Evolutionary conservation across 2,888 invertebrate genomes (phyloP).

Genomic region (Odontothrips loti): DNA sequence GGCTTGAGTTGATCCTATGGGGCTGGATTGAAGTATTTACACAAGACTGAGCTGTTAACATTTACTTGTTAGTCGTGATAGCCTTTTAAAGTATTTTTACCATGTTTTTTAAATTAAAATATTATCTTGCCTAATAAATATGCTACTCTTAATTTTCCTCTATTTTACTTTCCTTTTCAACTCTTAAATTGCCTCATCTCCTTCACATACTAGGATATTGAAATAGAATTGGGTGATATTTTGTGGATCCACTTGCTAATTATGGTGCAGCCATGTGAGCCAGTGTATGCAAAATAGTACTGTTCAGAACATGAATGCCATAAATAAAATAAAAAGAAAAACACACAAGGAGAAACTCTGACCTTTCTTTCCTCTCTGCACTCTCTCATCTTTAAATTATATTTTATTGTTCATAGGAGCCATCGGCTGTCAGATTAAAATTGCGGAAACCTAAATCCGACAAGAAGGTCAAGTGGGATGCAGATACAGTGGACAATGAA

Average conservation of each 20-base stretch:
- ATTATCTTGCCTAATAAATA: background rate
- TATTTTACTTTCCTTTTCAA: too few relatives aligned
- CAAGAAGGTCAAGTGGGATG: slow-evolving; percentile 85
- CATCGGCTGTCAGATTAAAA: slow-evolving; percentile 59
- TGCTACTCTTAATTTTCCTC: background rate
- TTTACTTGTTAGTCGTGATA: background rate
- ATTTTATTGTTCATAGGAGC: slow-evolving; percentile 45
- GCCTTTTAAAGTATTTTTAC: slow-evolving; percentile 5
- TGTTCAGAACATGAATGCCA: too few relatives aligned
- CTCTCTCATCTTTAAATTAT: background rate
- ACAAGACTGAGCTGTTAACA: too few relatives aligned
- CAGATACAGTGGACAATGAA: slow-evolving; percentile 91
- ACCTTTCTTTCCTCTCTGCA: background rate
- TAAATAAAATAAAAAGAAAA: too few relatives aligned
- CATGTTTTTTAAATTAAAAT: background rate
- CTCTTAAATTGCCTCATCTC: too few relatives aligned
- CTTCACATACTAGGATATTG: too few relatives aligned
- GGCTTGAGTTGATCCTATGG: slow-evolving; percentile 42
- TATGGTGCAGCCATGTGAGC: too few relatives aligned
- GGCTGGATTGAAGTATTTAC: background rate
- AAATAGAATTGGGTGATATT: too few relatives aligned
- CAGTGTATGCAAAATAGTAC: too few relatives aligned
- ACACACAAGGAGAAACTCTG: too few relatives aligned
- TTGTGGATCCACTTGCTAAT: too few relatives aligned
- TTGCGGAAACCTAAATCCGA: slow-evolving; percentile 64